Evolutionary conservation across 2,888 invertebrate genomes (phyloP).

Genomic region (Papilio demoleus): DNA sequence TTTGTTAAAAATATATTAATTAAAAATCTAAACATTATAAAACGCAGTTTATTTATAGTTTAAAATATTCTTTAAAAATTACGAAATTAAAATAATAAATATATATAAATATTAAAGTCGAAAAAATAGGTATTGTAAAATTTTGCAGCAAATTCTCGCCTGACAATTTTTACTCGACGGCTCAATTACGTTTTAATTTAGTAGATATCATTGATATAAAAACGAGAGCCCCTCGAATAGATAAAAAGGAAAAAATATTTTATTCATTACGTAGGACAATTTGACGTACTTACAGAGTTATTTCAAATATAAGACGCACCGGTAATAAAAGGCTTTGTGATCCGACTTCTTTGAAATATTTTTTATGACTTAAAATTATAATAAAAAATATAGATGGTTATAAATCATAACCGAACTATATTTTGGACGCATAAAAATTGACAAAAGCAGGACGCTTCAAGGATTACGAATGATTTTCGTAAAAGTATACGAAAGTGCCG

Average conservation of each 20-base stretch:
- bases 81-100: background rate
- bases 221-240: background rate
- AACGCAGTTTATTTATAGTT: no score
- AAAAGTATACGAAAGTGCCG: conserved; percentile 47
- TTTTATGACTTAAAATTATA: background rate
- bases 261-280: conserved; percentile 1
- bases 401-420: conserved; percentile 1
- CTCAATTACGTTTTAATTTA: conserved; percentile 19
- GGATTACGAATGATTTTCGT: conserved; percentile 13
- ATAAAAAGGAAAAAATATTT: conserved; percentile 4
- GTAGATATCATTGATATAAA: background rate
- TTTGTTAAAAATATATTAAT: no score
- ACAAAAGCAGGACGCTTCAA: conserved; percentile 16
- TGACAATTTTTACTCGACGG: background rate
- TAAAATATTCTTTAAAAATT: no score
- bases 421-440: conserved; percentile 12
- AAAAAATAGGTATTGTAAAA: background rate
- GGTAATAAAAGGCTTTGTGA: background rate
- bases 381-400: background rate
- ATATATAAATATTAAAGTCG: background rate
- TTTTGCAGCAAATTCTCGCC: background rate
- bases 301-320: conserved; percentile 4
- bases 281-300: background rate
- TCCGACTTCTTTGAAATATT: background rate
- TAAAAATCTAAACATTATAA: no score